Evolutionary conservation across 2,888 invertebrate species (phyloP).

Genomic region (Aphidius colemani): DNA sequence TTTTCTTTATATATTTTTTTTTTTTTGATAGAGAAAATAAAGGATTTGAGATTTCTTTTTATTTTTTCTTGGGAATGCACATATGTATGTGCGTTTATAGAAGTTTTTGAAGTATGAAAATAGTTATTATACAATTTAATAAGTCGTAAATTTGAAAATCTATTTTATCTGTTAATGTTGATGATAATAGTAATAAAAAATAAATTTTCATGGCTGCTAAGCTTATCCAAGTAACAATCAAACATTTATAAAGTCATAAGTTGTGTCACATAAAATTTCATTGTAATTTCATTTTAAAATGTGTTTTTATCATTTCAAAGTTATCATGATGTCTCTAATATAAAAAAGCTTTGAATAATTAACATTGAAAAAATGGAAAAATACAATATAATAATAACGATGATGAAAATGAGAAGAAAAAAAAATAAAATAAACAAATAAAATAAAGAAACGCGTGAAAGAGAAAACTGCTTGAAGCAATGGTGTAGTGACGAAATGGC

Average conservation of each 20-base stretch:
- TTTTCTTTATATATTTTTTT: too few species aligned
- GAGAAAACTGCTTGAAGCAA: conserved; percentile 17
- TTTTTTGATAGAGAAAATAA: too few species aligned
- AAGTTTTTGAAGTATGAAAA: too few species aligned
- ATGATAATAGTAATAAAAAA: too few species aligned
- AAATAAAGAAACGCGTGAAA: not conserved
- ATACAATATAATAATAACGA: not conserved
- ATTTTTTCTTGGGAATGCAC: too few species aligned
- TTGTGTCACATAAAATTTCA: not conserved
- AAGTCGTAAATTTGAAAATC: too few species aligned
- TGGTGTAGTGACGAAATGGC: conserved; percentile 25
- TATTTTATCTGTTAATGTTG: too few species aligned
- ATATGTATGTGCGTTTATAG: too few species aligned
- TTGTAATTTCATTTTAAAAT: conserved; percentile 6
- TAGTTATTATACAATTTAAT: too few species aligned
- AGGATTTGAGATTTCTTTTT: too few species aligned
- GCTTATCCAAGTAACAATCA: not conserved
- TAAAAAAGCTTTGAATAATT: conserved; percentile 21
- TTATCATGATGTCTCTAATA: not conserved
- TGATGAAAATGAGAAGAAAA: too few species aligned
- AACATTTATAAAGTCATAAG: not conserved
- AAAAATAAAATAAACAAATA: not conserved
- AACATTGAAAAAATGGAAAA: not conserved
- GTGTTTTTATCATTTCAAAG: not conserved
- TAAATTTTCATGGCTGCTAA: too few species aligned